phyloP scores from a whole-genome alignment of 1,140 invertebrate species.

The Drosophila kanapiae region DNA sequence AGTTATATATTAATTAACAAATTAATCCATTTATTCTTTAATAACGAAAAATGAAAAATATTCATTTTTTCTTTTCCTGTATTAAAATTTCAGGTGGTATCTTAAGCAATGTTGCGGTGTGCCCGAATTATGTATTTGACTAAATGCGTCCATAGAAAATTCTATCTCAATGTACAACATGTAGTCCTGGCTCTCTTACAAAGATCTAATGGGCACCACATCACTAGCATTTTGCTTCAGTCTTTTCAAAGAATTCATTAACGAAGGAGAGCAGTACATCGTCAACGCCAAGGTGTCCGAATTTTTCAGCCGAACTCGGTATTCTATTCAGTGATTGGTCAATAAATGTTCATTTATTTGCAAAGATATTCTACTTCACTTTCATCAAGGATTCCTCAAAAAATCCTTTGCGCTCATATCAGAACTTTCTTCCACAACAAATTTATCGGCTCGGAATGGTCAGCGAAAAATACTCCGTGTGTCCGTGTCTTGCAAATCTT shows the following conservation, averaged over 20 bases:
- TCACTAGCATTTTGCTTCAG: background rate
- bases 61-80: background rate
- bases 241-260: background rate
- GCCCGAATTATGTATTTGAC: background rate
- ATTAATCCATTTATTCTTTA: too few relatives aligned
- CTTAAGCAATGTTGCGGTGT: background rate
- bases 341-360: slow-evolving; percentile 1
- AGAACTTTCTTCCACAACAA: background rate
- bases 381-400: background rate
- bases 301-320: background rate
- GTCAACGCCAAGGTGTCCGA: background rate
- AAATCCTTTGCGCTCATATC: background rate
- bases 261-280: too few relatives aligned
- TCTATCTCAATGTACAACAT: background rate
- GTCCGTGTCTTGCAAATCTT: background rate
- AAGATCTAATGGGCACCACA: too few relatives aligned
- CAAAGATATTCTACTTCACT: background rate
- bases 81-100: background rate
- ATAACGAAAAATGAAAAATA: too few relatives aligned
- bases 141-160: background rate
- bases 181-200: too few relatives aligned
- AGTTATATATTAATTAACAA: too few relatives aligned
- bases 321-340: background rate
- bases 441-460: slow-evolving; percentile 1
- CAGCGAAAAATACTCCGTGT: background rate